Evolutionary conservation across 2,113 vertebrate species (phyloP), one percentile per base, ranked within the genome.

Genomic region (Scortum barcoo): DNA sequence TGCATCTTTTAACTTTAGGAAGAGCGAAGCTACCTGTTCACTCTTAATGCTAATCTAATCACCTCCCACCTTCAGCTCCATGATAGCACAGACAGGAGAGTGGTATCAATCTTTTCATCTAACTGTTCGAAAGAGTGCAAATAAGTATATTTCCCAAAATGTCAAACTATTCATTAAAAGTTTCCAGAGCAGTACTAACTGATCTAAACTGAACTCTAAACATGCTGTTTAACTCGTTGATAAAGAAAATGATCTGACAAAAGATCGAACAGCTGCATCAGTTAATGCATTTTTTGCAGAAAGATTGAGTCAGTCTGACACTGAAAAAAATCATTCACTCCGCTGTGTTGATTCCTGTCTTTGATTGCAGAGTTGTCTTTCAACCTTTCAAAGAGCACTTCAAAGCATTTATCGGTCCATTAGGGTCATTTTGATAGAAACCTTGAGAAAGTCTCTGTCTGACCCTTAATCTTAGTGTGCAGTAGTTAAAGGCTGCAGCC

Each of bases 341-440:
- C 36, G n/a, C 11, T 56, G 61, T 40, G 46, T 62, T 53, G 20
- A 53, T 19, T 56, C 14, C 57, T 10, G 26, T 44, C 19, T 71
- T 24, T 70, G 20, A 56, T 48, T 38, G 24, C 28, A 40, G 38
- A 40, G 58, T 72, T 60, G 10, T 20, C 28, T 58, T 42, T 67
- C 44, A 17, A 26, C 67, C 58, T 65, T 67, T 56, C 33, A 30
- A 19, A 65, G 28, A 71, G 74, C 51, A 40, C 42, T 66, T 72
- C 51, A 66, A 38, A 58, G 51, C 74, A 26, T 72, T 72, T 78
- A 67, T 65, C 12, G 12, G 58, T 48, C 60, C 66, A 75, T 79
- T 79, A 76, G 20, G 20, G 4, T 30, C 4, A 3, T 48, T 26
- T 20, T 51, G 40, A 44, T 53, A 14, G 33, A 72, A 78, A 60